Conservation (phyloP, 2,888 invertebrate genomes). For the Octonoba sinensis region DNA sequence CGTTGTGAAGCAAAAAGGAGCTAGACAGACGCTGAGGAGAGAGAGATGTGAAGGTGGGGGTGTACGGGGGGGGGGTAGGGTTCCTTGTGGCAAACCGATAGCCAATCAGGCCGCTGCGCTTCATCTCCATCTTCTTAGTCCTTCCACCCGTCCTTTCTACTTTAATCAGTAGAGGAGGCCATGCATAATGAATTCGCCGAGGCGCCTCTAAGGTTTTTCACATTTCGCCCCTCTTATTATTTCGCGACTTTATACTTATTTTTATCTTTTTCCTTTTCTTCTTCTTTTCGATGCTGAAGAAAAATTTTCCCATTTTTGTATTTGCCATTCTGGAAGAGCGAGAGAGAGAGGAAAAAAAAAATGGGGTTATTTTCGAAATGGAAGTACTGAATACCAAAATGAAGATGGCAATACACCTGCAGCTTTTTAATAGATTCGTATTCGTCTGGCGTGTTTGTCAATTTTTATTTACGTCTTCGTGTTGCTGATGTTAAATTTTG, state of each 20-base stretch:
- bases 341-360: background rate
- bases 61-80: background rate
- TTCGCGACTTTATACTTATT: background rate
- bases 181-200: constrained; percentile 55
- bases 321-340: background rate
- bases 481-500: too few species aligned
- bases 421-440: too few species aligned
- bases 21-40: background rate
- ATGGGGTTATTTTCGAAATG: background rate
- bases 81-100: constrained; percentile 51
- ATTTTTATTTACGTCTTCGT: too few species aligned
- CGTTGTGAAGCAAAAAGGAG: too few species aligned
- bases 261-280: constrained; percentile 6
- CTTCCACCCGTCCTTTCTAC: constrained; percentile 21
- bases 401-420: background rate
- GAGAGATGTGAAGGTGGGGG: constrained; percentile 18
- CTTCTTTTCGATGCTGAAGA: constrained; percentile 7
- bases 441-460: too few species aligned
- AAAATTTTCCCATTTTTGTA: background rate
- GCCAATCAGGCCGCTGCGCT: constrained; percentile 42
- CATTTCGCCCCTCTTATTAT: constrained; percentile 16
- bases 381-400: background rate
- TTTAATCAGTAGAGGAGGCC: constrained; percentile 44
- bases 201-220: constrained; percentile 59
- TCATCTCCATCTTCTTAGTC: constrained; percentile 30